These are phyloP conservation scores for Drosophila mimica DNA, from an alignment of 2,888 invertebrate genomes.

Conservation along the genomic window DNA sequence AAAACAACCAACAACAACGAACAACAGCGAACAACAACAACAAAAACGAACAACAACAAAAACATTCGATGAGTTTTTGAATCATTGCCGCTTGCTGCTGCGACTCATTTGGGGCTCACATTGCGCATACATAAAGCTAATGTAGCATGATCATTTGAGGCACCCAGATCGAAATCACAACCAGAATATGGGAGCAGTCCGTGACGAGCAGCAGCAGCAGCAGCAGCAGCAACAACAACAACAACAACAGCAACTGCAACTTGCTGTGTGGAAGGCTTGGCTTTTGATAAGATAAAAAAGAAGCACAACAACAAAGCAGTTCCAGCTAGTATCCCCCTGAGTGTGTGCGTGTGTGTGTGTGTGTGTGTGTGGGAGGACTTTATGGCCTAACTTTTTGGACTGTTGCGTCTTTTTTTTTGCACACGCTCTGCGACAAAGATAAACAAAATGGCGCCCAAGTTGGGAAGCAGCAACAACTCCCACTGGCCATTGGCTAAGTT, in stretches of 20 bases:
- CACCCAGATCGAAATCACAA: constrained; percentile 61
- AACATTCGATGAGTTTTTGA: constrained; percentile 25
- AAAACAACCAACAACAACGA: neutral
- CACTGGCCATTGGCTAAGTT: constrained; percentile 73
- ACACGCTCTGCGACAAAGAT: constrained; percentile 74
- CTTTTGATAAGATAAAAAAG: constrained; percentile 38
- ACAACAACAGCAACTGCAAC: neutral
- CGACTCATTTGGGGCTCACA: constrained; percentile 41
- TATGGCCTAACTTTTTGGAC: constrained; percentile 56
- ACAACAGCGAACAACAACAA: too few species aligned
- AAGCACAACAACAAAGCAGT: neutral
- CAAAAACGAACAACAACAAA: neutral
- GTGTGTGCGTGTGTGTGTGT: neutral
- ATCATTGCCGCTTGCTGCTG: constrained; percentile 38
- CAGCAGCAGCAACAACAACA: neutral
- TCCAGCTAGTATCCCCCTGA: neutral
- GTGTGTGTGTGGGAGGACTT: neutral
- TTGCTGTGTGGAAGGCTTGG: constrained; percentile 24
- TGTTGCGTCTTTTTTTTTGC: constrained; percentile 46
- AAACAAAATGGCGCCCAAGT: constrained; percentile 73
- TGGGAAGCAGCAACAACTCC: constrained; percentile 24
- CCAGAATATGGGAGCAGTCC: constrained; percentile 65
- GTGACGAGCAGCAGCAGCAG: constrained; percentile 20
- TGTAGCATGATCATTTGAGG: constrained; percentile 61
- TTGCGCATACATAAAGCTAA: constrained; percentile 41